Evolutionary conservation across 2,797 vertebrate genomes (phyloP).

Genomic region (Setipinna tenuifilis): DNA sequence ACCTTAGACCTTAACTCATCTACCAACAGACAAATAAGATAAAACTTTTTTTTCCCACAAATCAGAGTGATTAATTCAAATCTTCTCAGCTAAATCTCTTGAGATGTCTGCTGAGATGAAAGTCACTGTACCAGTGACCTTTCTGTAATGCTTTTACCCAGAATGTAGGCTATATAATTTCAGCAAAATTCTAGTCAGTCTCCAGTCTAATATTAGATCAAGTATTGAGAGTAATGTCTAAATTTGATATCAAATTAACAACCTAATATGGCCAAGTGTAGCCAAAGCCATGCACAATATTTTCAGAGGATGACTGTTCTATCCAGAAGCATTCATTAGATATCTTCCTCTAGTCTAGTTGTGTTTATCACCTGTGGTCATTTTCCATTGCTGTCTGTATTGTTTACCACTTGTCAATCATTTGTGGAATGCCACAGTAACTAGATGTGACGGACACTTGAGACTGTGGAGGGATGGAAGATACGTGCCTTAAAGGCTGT

Average conservation of each 20-base stretch:
- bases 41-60: constrained; percentile 48
- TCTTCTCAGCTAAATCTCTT: not conserved
- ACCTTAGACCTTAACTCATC: constrained; percentile 8
- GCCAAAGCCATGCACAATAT: not conserved
- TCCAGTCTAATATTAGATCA: constrained; percentile 10
- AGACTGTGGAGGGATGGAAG: not conserved
- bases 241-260: not conserved
- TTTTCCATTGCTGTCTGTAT: constrained; percentile 45
- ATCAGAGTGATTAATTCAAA: constrained; percentile 66
- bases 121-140: not conserved
- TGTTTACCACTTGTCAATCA: constrained; percentile 40
- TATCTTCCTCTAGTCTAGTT: not conserved
- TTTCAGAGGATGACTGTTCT: constrained; percentile 27
- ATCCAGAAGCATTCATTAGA: constrained; percentile 28
- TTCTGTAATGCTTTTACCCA: not conserved
- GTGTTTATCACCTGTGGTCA: constrained; percentile 23
- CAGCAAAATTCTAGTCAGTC: not conserved
- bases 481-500: constrained; percentile 11
- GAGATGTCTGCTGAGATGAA: not conserved
- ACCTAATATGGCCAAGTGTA: not conserved
- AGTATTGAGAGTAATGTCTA: not conserved
- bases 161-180: not conserved
- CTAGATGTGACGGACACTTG: not conserved
- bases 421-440: constrained; percentile 33
- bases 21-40: constrained; percentile 20